Evolutionary conservation across 1,140 invertebrate species (phyloP).

Genomic region (Drosophila tsacasi): DNA sequence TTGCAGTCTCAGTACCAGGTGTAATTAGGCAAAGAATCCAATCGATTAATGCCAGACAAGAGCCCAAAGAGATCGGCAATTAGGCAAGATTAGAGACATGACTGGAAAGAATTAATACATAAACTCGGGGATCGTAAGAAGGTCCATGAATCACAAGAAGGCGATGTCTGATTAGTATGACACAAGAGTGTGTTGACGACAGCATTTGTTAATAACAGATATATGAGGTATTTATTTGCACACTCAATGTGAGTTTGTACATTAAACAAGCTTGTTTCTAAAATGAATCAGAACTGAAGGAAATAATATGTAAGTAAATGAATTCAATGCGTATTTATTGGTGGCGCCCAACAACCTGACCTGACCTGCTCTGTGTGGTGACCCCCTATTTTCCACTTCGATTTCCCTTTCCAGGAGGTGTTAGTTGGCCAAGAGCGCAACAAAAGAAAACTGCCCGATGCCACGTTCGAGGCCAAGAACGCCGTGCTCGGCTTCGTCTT

Average conservation of each 20-base stretch:
- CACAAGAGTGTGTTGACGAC: not conserved
- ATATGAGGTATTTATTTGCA: not conserved
- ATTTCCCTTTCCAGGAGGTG: conserved; percentile 69
- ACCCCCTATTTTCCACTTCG: conserved; percentile 23
- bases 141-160: not conserved
- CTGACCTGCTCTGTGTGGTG: conserved; percentile 12
- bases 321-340: no score
- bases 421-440: conserved; percentile 86
- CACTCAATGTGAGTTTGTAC: not conserved
- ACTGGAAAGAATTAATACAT: conserved; percentile 5
- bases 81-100: conserved; percentile 10
- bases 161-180: not conserved
- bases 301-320: no score
- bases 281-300: not conserved
- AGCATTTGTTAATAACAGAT: not conserved
- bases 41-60: conserved; percentile 24
- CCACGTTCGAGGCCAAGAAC: conserved; percentile 90
- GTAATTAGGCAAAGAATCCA: conserved; percentile 43
- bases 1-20: not conserved
- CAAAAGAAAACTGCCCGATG: conserved; percentile 90
- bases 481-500: conserved; percentile 92
- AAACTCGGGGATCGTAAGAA: not conserved
- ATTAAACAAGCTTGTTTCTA: no score
- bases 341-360: no score
- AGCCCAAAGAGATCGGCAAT: conserved; percentile 13